Conservation (phyloP, 1,140 invertebrate genomes). For the Tetragonula clypearis region DNA sequence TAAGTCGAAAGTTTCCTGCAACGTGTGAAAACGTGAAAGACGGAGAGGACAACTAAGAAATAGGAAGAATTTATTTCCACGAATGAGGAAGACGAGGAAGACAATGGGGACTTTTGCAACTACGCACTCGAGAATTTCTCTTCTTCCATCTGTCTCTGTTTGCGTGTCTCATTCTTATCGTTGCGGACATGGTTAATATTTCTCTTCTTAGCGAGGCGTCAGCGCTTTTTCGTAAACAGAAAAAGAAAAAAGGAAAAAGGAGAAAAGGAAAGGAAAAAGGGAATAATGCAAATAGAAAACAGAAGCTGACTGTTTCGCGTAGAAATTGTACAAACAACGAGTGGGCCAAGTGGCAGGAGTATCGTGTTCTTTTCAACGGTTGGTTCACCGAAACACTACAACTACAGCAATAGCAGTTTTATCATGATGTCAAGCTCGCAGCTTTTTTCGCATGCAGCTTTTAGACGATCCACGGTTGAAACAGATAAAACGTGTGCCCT, state of each 20-base stretch:
- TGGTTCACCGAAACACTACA: neutral
- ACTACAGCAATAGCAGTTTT: too few species aligned
- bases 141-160: neutral
- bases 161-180: neutral
- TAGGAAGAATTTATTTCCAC: constrained; percentile 44
- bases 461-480: constrained; percentile 10
- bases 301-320: neutral
- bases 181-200: neutral
- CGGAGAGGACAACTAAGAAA: constrained; percentile 32
- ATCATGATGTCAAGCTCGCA: neutral
- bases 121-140: constrained; percentile 6
- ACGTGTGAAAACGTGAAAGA: neutral
- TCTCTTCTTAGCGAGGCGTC: neutral
- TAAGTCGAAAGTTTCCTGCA: neutral
- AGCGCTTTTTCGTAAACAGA: neutral
- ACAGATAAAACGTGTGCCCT: constrained; percentile 5
- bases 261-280: neutral
- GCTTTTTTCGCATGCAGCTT: neutral
- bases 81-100: neutral
- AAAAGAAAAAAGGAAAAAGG: neutral
- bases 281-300: neutral
- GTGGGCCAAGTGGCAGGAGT: neutral
- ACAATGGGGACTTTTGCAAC: constrained; percentile 29
- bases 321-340: neutral
- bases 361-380: neutral